Evolutionary conservation across 2,113 vertebrate species (phyloP).

Genomic region (Marmota flaviventris): DNA sequence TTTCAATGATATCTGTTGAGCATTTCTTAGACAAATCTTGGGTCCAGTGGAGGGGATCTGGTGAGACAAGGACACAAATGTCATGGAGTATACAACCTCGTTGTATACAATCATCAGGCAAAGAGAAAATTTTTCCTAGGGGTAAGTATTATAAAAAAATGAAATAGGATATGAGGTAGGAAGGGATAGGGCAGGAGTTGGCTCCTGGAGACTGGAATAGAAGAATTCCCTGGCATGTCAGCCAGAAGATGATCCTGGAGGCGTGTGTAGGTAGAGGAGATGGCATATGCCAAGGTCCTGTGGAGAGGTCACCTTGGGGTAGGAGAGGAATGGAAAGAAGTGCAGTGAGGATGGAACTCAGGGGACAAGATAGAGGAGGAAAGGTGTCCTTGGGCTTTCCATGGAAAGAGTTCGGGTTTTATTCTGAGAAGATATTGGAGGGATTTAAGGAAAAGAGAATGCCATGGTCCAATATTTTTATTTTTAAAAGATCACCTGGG

Average conservation of each 20-base stretch:
- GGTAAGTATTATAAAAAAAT: background rate
- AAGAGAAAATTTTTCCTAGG: background rate
- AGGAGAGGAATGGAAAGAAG: background rate
- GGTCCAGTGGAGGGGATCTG: background rate
- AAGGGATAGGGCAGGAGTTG: background rate
- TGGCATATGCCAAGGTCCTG: background rate
- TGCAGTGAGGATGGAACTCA: background rate
- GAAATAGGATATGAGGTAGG: background rate
- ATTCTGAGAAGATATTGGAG: background rate
- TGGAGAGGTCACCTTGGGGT: background rate
- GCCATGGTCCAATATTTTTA: conserved; percentile 29
- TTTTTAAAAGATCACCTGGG: conserved; percentile 60
- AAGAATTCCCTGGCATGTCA: background rate
- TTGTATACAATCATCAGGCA: background rate
- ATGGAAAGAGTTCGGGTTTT: background rate
- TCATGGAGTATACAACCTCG: background rate
- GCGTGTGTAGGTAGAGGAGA: background rate
- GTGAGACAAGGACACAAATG: background rate
- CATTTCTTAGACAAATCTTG: background rate
- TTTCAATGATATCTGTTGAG: background rate
- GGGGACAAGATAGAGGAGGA: background rate
- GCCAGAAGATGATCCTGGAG: background rate
- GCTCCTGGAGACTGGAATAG: background rate
- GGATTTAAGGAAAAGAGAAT: conserved; percentile 35
- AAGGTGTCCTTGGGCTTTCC: background rate